These are phyloP conservation scores for Xenopus laevis DNA, from an alignment of 2,113 vertebrate species.

Conservation along the genomic window DNA sequence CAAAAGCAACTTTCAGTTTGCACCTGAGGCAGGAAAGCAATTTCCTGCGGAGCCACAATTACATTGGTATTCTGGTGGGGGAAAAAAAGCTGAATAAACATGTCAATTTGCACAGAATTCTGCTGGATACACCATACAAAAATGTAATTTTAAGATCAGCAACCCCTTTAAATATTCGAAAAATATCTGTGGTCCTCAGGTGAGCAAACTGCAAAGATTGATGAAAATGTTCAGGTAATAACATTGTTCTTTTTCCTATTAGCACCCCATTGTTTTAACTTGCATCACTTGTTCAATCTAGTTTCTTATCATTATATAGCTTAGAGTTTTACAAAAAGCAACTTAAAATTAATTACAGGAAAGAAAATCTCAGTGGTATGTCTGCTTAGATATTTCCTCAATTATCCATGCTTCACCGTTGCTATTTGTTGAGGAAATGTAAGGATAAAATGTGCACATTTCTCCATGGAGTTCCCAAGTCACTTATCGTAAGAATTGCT, in stretches of 20 bases:
- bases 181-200: background rate
- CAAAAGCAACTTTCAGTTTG: too few species aligned
- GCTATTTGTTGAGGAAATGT: slow-evolving; percentile 50
- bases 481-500: slow-evolving; percentile 28
- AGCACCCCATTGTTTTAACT: background rate
- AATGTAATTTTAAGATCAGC: too few species aligned
- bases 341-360: slow-evolving; percentile 64
- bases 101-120: too few species aligned
- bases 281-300: slow-evolving; percentile 55
- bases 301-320: slow-evolving; percentile 63
- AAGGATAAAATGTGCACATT: slow-evolving; percentile 28
- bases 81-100: too few species aligned
- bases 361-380: slow-evolving; percentile 54
- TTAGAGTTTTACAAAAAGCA: slow-evolving; percentile 62
- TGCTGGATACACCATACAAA: too few species aligned
- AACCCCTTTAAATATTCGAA: background rate
- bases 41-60: too few species aligned
- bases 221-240: background rate
- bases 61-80: too few species aligned
- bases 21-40: too few species aligned
- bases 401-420: slow-evolving; percentile 52
- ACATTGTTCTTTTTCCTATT: slow-evolving; percentile 19
- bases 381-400: slow-evolving; percentile 53
- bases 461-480: slow-evolving; percentile 32
- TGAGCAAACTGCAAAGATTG: background rate